Conservation (phyloP, 1,140 invertebrate species). For the Atta colombica region DNA sequence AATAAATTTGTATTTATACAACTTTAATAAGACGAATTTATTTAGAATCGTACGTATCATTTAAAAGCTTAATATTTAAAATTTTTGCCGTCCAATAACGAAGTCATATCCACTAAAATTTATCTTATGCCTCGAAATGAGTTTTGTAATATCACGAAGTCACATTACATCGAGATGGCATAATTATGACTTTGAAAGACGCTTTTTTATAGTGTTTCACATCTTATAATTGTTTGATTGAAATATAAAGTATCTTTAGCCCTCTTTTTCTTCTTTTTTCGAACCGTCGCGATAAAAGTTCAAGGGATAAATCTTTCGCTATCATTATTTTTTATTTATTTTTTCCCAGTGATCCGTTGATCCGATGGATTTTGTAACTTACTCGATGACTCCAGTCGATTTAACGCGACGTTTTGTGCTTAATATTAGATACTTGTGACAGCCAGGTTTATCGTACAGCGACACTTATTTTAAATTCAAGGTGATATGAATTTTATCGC, state of each 20-base stretch:
- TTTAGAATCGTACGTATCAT: no score
- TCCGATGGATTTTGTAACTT: neutral
- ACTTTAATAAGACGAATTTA: no score
- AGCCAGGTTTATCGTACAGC: slow-evolving; percentile 12
- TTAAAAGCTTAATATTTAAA: no score
- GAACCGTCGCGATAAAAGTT: no score
- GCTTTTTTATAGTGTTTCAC: neutral
- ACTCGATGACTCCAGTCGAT: slow-evolving; percentile 27
- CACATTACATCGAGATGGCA: neutral
- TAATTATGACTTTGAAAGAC: neutral
- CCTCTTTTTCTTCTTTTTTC: neutral
- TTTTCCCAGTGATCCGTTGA: neutral
- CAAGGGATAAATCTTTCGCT: no score
- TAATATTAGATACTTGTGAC: slow-evolving; percentile 44
- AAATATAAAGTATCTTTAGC: neutral
- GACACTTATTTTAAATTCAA: slow-evolving; percentile 53
- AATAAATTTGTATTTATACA: no score
- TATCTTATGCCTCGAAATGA: neutral
- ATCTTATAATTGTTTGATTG: neutral
- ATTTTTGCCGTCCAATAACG: no score
- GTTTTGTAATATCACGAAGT: neutral
- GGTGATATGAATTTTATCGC: slow-evolving; percentile 47
- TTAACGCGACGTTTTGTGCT: slow-evolving; percentile 6
- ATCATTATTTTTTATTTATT: neutral
- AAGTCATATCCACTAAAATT: no score